Evolutionary conservation across 2,113 vertebrate genomes (phyloP).

Genomic region (Sceloporus tristichus): DNA sequence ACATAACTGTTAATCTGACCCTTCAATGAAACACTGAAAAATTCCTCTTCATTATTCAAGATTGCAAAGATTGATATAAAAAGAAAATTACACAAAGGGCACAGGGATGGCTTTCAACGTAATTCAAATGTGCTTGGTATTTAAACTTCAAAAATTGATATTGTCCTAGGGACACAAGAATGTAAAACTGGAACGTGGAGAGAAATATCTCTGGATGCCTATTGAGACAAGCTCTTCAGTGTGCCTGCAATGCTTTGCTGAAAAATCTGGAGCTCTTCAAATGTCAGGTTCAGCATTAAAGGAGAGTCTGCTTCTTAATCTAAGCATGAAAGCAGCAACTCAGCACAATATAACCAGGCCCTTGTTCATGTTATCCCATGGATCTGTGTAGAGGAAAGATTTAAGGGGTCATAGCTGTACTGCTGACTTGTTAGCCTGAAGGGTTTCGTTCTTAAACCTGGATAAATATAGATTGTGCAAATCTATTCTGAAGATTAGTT

Average conservation of each 20-base stretch:
- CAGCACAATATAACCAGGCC: background rate
- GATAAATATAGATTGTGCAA: slow-evolving; percentile 16
- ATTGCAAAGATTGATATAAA: slow-evolving; percentile 23
- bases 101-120: slow-evolving; percentile 10
- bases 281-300: background rate
- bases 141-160: slow-evolving; percentile 29
- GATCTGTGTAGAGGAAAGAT: slow-evolving; percentile 14
- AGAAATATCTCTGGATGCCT: slow-evolving; percentile 5
- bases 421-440: slow-evolving; percentile 19
- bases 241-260: slow-evolving; percentile 4
- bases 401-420: background rate
- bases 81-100: slow-evolving; percentile 21
- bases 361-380: background rate
- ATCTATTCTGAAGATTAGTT: slow-evolving; percentile 20
- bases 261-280: slow-evolving; percentile 18
- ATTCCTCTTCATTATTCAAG: slow-evolving; percentile 30
- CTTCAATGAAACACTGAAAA: slow-evolving; percentile 6
- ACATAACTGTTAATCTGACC: slow-evolving; percentile 13
- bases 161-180: slow-evolving; percentile 2
- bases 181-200: background rate
- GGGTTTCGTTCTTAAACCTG: slow-evolving; percentile 1
- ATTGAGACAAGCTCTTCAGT: background rate
- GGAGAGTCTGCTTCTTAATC: slow-evolving; percentile 12
- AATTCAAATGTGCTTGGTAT: slow-evolving; percentile 28
- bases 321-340: slow-evolving; percentile 10